phyloP scores from a whole-genome alignment of 1,140 invertebrate genomes.

The Andricus grossulariae region DNA sequence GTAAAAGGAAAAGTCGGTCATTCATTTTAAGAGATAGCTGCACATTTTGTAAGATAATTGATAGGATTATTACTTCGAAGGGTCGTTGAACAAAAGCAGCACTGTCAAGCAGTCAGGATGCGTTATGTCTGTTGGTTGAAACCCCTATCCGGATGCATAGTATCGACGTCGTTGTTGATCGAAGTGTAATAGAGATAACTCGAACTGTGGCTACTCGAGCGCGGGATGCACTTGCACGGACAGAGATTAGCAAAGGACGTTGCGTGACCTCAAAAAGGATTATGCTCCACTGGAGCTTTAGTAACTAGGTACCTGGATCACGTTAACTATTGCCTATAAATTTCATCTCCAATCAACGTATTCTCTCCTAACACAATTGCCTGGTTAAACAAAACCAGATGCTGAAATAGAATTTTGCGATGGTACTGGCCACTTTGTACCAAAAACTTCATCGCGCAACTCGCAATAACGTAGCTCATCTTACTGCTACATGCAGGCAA shows the following conservation, averaged over 20 bases:
- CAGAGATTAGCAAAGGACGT: constrained; percentile 67
- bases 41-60: constrained; percentile 10
- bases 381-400: background rate
- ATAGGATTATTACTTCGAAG: background rate
- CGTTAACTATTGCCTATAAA: constrained; percentile 29
- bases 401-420: constrained; percentile 21
- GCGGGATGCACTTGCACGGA: constrained; percentile 67
- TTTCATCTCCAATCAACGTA: constrained; percentile 22
- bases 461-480: background rate
- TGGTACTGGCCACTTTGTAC: background rate
- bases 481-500: background rate
- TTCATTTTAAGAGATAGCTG: background rate
- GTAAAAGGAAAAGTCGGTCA: background rate
- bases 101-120: constrained; percentile 52
- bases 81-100: constrained; percentile 48
- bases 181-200: constrained; percentile 73
- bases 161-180: constrained; percentile 68
- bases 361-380: no score
- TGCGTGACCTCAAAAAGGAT: constrained; percentile 68
- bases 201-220: constrained; percentile 64
- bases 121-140: constrained; percentile 51
- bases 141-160: constrained; percentile 49
- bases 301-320: constrained; percentile 48
- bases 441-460: background rate
- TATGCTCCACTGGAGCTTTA: constrained; percentile 62